phyloP scores from a whole-genome alignment of 2,113 vertebrate genomes.

The Daboia siamensis region DNA sequence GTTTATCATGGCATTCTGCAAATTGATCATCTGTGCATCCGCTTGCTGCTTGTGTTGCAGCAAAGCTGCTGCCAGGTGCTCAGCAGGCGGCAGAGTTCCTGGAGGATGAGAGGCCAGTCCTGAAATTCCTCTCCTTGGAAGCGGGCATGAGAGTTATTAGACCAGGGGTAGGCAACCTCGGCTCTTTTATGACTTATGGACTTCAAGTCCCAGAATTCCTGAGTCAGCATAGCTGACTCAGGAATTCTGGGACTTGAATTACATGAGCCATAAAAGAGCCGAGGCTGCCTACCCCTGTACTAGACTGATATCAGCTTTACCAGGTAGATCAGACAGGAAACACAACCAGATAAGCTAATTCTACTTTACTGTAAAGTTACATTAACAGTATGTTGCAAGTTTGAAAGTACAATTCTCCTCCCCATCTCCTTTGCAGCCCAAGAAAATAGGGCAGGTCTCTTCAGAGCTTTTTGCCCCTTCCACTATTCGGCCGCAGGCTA shows the following conservation, averaged over 20 bases:
- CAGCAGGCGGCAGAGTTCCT: background rate
- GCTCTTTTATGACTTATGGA: too few relatives aligned
- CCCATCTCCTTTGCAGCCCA: background rate
- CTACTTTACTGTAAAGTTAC: background rate
- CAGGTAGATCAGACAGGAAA: too few relatives aligned
- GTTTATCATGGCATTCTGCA: background rate
- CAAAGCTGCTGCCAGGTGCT: background rate
- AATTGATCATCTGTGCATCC: background rate
- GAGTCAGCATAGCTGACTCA: too few relatives aligned
- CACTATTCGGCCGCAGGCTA: background rate
- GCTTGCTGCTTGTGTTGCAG: background rate
- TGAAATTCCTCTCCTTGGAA: background rate
- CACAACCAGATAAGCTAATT: too few relatives aligned
- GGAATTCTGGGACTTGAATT: too few relatives aligned
- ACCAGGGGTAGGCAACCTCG: too few relatives aligned
- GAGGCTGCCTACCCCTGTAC: too few relatives aligned
- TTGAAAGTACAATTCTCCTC: background rate
- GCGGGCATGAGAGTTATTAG: background rate
- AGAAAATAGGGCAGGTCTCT: background rate
- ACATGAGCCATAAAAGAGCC: too few relatives aligned
- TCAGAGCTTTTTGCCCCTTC: background rate
- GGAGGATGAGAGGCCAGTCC: background rate
- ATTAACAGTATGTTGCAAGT: background rate
- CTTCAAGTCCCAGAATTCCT: too few relatives aligned
- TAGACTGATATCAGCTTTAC: too few relatives aligned